A percentile compares a stretch with the other conserved stretches of the same genome.
Conservation (phyloP, 1,140 invertebrate genomes). For the Pogonognathellus flavescens region DNA sequence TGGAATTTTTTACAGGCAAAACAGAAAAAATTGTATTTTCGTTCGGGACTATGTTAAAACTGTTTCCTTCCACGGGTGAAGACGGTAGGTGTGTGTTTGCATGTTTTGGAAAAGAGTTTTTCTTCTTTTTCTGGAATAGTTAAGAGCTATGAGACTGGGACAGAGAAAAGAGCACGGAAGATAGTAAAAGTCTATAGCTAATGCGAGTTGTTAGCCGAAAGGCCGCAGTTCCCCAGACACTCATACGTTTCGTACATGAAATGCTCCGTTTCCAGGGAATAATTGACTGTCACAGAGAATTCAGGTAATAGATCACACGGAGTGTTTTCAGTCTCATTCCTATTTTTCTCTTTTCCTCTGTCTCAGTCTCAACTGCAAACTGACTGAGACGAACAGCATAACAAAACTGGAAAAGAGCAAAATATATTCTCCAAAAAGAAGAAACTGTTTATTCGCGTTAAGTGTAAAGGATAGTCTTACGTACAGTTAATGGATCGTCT, state of each 20-base stretch:
- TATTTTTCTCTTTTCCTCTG: background rate
- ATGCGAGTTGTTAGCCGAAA: constrained; percentile 34
- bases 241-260: constrained; percentile 45
- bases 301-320: constrained; percentile 41
- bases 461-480: too few species aligned
- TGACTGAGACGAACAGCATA: too few species aligned
- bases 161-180: background rate
- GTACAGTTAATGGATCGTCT: too few species aligned
- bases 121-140: background rate
- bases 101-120: background rate
- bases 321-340: constrained; percentile 1
- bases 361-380: background rate
- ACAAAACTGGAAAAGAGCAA: too few species aligned
- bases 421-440: too few species aligned
- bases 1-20: too few species aligned
- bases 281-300: constrained; percentile 46
- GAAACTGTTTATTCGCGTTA: too few species aligned
- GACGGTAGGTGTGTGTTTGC: too few species aligned
- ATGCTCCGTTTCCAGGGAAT: constrained; percentile 47
- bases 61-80: too few species aligned
- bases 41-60: too few species aligned
- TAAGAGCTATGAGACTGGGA: background rate
- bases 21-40: too few species aligned
- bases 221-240: constrained; percentile 36
- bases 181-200: constrained; percentile 34